Conservation (phyloP, 2,797 vertebrate species). For the Spinus pinus region DNA sequence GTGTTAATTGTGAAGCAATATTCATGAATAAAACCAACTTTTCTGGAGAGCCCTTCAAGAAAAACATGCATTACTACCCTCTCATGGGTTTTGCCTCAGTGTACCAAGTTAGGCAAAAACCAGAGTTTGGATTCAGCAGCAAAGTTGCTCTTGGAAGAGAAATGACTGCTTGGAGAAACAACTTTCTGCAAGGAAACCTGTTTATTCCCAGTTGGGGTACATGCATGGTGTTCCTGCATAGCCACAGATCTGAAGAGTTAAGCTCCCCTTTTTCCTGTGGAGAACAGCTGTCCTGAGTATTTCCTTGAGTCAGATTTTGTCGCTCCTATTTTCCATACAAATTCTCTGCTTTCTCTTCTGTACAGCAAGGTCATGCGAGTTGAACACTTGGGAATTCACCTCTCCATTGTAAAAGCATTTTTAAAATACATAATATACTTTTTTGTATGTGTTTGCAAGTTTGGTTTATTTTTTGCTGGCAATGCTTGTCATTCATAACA, state of each 20-base stretch:
- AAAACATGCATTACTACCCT: fast-evolving
- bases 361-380: neutral
- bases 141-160: neutral
- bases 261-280: neutral
- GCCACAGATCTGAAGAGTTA: neutral
- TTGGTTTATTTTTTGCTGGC: neutral
- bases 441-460: neutral
- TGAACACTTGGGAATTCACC: neutral
- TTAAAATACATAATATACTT: neutral
- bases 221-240: fast-evolving
- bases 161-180: neutral
- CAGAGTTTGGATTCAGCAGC: fast-evolving
- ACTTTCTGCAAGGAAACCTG: neutral
- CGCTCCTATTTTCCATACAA: neutral
- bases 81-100: neutral
- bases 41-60: neutral
- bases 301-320: neutral
- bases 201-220: neutral
- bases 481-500: neutral
- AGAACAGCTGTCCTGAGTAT: neutral
- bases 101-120: neutral
- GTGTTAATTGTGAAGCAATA: neutral
- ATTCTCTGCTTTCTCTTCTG: neutral
- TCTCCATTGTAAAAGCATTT: neutral
- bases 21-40: neutral